phyloP scores from a whole-genome alignment of 2,113 vertebrate genomes.

The Menura novaehollandiae region DNA sequence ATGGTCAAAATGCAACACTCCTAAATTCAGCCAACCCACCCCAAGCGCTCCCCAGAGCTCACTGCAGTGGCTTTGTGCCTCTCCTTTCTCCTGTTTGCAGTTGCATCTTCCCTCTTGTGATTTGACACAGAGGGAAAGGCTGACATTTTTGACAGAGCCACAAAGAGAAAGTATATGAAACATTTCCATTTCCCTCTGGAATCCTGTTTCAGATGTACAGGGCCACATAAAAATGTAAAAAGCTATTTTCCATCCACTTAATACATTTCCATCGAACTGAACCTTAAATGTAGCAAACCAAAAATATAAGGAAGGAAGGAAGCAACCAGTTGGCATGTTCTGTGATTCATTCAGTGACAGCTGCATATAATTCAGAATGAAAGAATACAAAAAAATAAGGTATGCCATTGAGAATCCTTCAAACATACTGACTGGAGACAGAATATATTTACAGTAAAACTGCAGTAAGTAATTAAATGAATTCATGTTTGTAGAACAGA shows the following conservation, averaged over 20 bases:
- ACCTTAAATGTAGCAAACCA: neutral
- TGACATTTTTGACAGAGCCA: neutral
- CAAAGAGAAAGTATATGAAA: neutral
- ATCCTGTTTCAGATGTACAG: neutral
- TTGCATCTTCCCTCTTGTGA: neutral
- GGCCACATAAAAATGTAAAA: neutral
- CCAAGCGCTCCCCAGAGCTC: neutral
- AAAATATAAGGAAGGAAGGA: neutral
- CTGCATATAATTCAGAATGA: constrained; percentile 22
- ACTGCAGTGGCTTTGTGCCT: neutral
- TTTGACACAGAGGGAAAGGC: neutral
- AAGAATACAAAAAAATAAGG: constrained; percentile 35
- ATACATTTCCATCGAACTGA: neutral
- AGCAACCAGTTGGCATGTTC: neutral
- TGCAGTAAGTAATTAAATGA: constrained; percentile 21
- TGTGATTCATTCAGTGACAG: neutral
- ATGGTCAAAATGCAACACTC: neutral
- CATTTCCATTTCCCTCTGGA: neutral
- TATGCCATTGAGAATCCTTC: neutral
- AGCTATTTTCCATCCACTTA: constrained; percentile 14
- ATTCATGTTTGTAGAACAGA: neutral
- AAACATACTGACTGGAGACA: constrained; percentile 21
- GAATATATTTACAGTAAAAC: constrained; percentile 40
- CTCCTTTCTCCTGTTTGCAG: neutral
- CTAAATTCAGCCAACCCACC: accelerated